phyloP scores from a whole-genome alignment of 2,113 vertebrate genomes.

The Sula dactylatra region DNA sequence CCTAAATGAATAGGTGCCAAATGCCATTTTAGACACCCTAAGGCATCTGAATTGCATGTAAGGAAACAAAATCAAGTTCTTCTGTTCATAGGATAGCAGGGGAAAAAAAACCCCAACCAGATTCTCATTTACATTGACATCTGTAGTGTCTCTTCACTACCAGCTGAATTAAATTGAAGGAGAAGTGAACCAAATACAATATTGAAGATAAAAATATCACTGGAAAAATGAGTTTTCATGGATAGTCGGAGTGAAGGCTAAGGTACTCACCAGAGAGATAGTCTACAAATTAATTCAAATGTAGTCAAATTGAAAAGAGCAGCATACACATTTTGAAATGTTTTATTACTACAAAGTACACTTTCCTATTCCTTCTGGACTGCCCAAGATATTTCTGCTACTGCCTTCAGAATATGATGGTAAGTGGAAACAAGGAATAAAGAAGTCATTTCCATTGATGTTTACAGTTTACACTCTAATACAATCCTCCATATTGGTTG shows the following conservation, averaged over 20 bases:
- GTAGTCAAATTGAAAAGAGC: conserved; percentile 5
- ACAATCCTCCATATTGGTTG: background rate
- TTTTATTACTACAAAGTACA: background rate
- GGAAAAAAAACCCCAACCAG: background rate
- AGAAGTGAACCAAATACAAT: background rate
- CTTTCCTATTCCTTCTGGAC: background rate
- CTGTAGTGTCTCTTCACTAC: background rate
- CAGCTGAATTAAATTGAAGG: background rate
- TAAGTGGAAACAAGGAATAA: background rate
- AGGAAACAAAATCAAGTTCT: background rate
- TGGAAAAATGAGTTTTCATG: background rate
- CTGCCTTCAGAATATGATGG: background rate
- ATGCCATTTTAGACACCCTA: background rate
- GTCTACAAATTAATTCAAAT: conserved; percentile 37
- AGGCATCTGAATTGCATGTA: background rate
- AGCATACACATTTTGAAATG: conserved; percentile 12
- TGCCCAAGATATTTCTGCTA: background rate
- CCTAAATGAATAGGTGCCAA: background rate
- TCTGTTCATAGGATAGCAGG: background rate
- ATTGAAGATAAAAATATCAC: conserved; percentile 2
- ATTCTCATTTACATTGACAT: background rate
- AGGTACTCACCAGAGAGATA: background rate
- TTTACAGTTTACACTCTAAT: background rate
- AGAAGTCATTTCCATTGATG: background rate
- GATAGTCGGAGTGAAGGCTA: conserved; percentile 2